These are phyloP conservation scores for Congeria kusceri DNA, from an alignment of 2,888 invertebrate genomes.

Conservation along the genomic window DNA sequence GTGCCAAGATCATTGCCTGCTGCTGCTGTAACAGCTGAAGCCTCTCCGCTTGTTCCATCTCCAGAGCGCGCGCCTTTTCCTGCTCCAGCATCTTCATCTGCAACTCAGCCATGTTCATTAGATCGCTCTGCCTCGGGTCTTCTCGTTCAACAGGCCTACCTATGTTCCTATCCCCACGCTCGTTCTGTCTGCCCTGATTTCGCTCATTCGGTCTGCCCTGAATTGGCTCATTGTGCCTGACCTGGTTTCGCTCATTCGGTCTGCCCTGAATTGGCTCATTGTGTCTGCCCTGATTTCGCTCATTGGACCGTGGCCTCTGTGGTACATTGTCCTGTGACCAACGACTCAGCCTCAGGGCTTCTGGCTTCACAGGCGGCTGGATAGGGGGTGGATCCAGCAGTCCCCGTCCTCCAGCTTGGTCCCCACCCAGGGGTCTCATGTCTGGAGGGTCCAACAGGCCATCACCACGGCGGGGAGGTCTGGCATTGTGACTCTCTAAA, in stretches of 20 bases:
- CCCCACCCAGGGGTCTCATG: not conserved
- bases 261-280: not conserved
- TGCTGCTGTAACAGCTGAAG: conserved; percentile 28
- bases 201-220: not conserved
- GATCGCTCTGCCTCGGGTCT: conserved; percentile 19
- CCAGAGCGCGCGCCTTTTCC: conserved; percentile 15
- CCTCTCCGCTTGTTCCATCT: conserved; percentile 28
- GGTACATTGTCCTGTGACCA: too few relatives aligned
- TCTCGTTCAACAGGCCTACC: not conserved
- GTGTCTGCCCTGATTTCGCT: not conserved
- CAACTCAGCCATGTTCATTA: conserved; percentile 49
- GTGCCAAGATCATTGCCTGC: conserved; percentile 19
- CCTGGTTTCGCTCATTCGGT: not conserved
- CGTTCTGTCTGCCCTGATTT: not conserved
- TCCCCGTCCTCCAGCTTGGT: not conserved
- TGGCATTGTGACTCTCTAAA: too few relatives aligned
- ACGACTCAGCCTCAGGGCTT: not conserved
- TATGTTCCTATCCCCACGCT: not conserved
- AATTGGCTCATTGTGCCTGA: too few relatives aligned
- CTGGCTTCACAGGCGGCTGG: conserved; percentile 5
- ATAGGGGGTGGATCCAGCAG: not conserved
- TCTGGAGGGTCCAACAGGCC: conserved; percentile 8
- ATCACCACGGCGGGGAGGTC: not conserved
- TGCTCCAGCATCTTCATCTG: conserved; percentile 40
- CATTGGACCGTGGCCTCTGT: not conserved